Base-by-base conservation (phyloP, 2,888 invertebrate species). In the Drosophila prolongata region DNA sequence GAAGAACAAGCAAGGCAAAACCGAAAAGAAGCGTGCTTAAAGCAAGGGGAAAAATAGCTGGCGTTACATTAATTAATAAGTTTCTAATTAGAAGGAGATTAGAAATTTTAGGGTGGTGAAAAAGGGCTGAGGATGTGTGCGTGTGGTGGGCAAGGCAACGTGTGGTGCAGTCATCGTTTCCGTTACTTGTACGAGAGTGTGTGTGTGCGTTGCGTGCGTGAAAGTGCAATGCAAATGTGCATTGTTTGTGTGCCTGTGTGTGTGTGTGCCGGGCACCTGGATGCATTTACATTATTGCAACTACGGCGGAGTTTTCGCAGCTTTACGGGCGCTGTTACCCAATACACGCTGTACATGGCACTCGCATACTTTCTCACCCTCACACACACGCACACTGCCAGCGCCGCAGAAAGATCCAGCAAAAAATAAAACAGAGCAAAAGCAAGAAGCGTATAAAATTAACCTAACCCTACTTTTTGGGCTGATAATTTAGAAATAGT, bases 401-500 rank as follows among this genome's bases (percentile, higher is more conserved):
- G 82, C 83, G 76, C 78, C 85, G 68, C 87, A 87, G 85, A 85
- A 85, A 85, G 87, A 85, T 85, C 85, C 85, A 83, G 83, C 83
- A 83, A 87, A 83, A 82, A 83, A 83, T 74, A 69, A 87, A 82
- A 81, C 78, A 74, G 57, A 58, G 58, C 58, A 56, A 59, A 59
- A 59, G 81, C 55, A 73, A 79, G 77, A 77, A 86, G 66, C 84
- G 80, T 85, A 83, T 83, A 87, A 85, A 85, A 69, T 83, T 79
- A 87, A 85, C 85, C 87, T 85, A 85, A 85, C 85, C 85, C 87
- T 87, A 85, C 85, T 85, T 85, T 82, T 80, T 73, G 47, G 72
- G 84, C 79, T 87, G 87, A 87, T 87, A 85, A 85, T 87, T 87
- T 80, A 85, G 80, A 82, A 82, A 82, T 82, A 82, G 81, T 82